A percentile compares a stretch with the other conserved stretches of the same genome.
Conservation (phyloP, 2,113 vertebrate genomes). For the Sprattus sprattus region DNA sequence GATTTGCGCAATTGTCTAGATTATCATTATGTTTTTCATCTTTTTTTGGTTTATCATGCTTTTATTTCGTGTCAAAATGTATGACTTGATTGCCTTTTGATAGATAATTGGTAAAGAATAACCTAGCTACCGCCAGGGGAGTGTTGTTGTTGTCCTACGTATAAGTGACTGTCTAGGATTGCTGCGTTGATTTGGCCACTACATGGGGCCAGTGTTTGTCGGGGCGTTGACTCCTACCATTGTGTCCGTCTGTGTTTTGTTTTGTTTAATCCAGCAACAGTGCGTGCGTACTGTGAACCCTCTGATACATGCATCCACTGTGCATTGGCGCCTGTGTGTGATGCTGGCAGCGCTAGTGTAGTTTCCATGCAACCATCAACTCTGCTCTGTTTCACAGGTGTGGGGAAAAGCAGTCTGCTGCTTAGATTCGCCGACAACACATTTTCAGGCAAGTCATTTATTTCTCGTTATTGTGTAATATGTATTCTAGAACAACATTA, state of each 20-base stretch:
- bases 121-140: neutral
- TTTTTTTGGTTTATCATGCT: neutral
- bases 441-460: slow-evolving; percentile 80
- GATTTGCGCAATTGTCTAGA: neutral
- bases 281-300: slow-evolving; percentile 3
- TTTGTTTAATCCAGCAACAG: slow-evolving; percentile 9
- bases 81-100: neutral
- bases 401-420: slow-evolving; percentile 87
- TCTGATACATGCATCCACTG: neutral
- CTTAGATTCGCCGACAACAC: slow-evolving; percentile 88
- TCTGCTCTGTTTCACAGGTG: slow-evolving; percentile 69
- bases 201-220: slow-evolving; percentile 7
- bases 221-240: slow-evolving; percentile 15
- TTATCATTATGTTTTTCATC: neutral
- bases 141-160: neutral
- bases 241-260: slow-evolving; percentile 7
- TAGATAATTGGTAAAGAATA: neutral
- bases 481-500: neutral
- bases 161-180: neutral
- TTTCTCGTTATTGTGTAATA: neutral
- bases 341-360: neutral
- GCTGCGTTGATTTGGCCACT: neutral
- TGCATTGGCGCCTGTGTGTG: neutral
- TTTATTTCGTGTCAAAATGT: neutral
- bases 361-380: neutral